These are phyloP conservation scores for Linnaemya tessellans DNA, from an alignment of 2,888 invertebrate genomes.

Conservation along the genomic window DNA sequence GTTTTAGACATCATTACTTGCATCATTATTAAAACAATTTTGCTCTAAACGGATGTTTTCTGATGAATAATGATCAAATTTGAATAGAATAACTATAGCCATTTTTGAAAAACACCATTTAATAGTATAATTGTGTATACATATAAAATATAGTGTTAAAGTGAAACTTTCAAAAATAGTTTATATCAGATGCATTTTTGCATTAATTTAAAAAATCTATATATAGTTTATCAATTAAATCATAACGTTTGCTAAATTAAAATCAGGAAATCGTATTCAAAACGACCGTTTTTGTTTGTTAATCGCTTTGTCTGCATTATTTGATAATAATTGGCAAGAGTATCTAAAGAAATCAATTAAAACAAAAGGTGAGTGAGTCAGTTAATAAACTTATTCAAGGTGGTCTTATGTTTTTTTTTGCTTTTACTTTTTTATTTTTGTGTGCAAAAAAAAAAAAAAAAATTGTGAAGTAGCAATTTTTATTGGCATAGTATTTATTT, in stretches of 20 bases:
- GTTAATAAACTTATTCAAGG: conserved; percentile 63
- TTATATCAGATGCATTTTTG: neutral
- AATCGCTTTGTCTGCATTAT: conserved; percentile 32
- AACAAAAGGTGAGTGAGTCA: conserved; percentile 56
- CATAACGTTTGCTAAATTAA: neutral
- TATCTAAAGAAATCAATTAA: conserved; percentile 33
- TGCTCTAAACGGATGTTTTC: neutral
- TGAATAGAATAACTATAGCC: neutral
- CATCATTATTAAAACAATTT: conserved; percentile 40
- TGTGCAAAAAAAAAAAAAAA: neutral
- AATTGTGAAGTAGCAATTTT: neutral
- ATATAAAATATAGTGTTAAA: neutral
- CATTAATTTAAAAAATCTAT: conserved; percentile 12
- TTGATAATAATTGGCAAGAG: conserved; percentile 31
- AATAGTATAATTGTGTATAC: neutral
- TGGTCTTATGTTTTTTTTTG: conserved; percentile 48
- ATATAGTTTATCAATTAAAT: neutral
- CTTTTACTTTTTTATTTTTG: neutral
- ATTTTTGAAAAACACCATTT: no score
- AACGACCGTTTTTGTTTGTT: conserved; percentile 12
- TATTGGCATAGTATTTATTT: neutral
- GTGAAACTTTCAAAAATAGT: neutral
- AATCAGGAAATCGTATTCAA: conserved; percentile 45
- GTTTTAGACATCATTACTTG: conserved; percentile 37
- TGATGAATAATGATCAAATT: neutral